phyloP scores from a whole-genome alignment of 2,888 invertebrate genomes.

The Drosophila paramelanica region DNA sequence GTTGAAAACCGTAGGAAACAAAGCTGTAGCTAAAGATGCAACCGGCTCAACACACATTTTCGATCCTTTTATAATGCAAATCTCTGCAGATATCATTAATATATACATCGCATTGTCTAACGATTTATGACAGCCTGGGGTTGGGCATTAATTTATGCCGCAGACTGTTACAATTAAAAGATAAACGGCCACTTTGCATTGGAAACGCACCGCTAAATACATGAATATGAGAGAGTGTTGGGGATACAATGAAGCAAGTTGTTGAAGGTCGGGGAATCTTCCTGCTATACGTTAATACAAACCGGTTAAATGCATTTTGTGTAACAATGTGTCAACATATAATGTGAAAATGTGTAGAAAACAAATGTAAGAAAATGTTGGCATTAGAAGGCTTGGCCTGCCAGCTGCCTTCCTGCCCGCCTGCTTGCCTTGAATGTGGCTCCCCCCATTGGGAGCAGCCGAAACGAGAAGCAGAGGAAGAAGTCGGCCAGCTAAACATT shows the following conservation, averaged over 20 bases:
- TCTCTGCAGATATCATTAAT: conserved; percentile 56
- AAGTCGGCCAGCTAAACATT: conserved; percentile 72
- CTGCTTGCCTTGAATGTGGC: conserved; percentile 1
- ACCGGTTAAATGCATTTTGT: conserved; percentile 79
- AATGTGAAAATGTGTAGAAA: conserved; percentile 57
- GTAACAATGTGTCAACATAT: conserved; percentile 80
- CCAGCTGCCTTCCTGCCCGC: conserved; percentile 7
- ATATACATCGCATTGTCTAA: conserved; percentile 46
- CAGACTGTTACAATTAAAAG: conserved; percentile 78
- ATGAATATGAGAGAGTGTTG: conserved; percentile 10
- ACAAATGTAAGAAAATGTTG: conserved; percentile 46
- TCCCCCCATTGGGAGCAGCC: conserved; percentile 25
- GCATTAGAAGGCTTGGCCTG: conserved; percentile 38
- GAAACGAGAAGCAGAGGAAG: conserved; percentile 21
- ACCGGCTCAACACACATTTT: conserved; percentile 8
- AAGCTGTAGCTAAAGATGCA: conserved; percentile 5
- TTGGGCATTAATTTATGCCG: conserved; percentile 60
- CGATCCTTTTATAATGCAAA: conserved; percentile 72
- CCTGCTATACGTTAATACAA: conserved; percentile 38
- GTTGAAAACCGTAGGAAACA: background rate
- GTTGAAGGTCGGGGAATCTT: conserved; percentile 7
- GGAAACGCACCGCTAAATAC: conserved; percentile 74
- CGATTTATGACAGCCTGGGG: conserved; percentile 64
- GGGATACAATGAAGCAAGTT: conserved; percentile 25
- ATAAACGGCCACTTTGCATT: conserved; percentile 77